These are phyloP conservation scores for Tamias sibiricus DNA, from an alignment of 2,113 vertebrate genomes.

Conservation along the genomic window DNA sequence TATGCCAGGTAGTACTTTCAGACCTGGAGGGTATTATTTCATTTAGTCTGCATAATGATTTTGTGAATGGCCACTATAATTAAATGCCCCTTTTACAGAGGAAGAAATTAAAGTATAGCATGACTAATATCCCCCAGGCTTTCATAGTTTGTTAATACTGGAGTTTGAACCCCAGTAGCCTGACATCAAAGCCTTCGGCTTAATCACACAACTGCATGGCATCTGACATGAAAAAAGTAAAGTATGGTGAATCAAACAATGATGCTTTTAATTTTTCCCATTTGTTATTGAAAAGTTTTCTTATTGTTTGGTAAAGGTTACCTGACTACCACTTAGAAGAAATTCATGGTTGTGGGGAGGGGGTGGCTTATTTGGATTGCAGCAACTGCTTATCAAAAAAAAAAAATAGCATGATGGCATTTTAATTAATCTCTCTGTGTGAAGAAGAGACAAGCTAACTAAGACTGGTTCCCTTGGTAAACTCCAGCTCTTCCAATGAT, in stretches of 20 bases:
- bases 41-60: not conserved
- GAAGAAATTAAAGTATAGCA: conserved; percentile 2
- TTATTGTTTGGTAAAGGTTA: not conserved
- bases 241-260: not conserved
- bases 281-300: not conserved
- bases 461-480: not conserved
- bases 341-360: not conserved
- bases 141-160: not conserved
- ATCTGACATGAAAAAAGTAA: not conserved
- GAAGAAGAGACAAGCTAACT: not conserved
- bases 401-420: not conserved
- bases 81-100: not conserved
- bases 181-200: not conserved
- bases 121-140: not conserved
- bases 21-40: not conserved
- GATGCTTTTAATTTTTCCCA: not conserved
- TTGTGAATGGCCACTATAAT: not conserved
- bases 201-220: not conserved
- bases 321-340: not conserved
- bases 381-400: not conserved
- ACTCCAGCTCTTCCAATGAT: not conserved
- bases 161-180: not conserved
- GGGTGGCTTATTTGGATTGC: not conserved
- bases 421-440: not conserved
- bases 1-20: not conserved